Conservation (phyloP, 2,797 vertebrate species). For the Gephyroberyx darwinii region DNA sequence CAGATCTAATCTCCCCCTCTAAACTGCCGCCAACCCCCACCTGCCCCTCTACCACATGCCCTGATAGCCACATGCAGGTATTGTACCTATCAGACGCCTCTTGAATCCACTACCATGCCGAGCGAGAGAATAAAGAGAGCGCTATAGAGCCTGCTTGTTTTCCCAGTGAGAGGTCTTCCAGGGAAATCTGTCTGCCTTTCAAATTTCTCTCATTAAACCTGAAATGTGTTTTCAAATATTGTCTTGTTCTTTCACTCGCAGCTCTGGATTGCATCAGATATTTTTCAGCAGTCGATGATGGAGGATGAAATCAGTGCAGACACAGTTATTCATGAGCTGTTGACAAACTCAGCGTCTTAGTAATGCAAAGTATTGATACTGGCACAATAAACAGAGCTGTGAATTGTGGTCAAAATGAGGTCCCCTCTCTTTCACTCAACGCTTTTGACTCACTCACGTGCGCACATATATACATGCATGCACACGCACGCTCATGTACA, state of each 20-base stretch:
- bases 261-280: slow-evolving; percentile 58
- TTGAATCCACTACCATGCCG: slow-evolving; percentile 50
- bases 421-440: slow-evolving; percentile 34
- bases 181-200: slow-evolving; percentile 58
- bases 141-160: slow-evolving; percentile 38
- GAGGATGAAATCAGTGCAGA: slow-evolving; percentile 58
- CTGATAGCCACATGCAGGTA: slow-evolving; percentile 68
- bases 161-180: slow-evolving; percentile 36
- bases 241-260: slow-evolving; percentile 48
- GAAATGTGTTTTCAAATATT: slow-evolving; percentile 41
- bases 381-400: slow-evolving; percentile 51
- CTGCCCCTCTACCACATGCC: slow-evolving; percentile 54
- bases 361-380: slow-evolving; percentile 56
- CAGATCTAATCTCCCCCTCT: slow-evolving; percentile 69
- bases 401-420: slow-evolving; percentile 57
- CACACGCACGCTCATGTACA: slow-evolving; percentile 22
- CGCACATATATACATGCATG: slow-evolving; percentile 2
- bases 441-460: slow-evolving; percentile 23
- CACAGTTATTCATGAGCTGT: slow-evolving; percentile 49
- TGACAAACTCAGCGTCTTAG: slow-evolving; percentile 55
- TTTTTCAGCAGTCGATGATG: slow-evolving; percentile 51
- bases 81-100: slow-evolving; percentile 60
- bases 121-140: slow-evolving; percentile 37
- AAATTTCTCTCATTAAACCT: slow-evolving; percentile 55
- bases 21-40: slow-evolving; percentile 52